phyloP scores from a whole-genome alignment of 2,797 vertebrate species.

The Cercopithecus mitis region DNA sequence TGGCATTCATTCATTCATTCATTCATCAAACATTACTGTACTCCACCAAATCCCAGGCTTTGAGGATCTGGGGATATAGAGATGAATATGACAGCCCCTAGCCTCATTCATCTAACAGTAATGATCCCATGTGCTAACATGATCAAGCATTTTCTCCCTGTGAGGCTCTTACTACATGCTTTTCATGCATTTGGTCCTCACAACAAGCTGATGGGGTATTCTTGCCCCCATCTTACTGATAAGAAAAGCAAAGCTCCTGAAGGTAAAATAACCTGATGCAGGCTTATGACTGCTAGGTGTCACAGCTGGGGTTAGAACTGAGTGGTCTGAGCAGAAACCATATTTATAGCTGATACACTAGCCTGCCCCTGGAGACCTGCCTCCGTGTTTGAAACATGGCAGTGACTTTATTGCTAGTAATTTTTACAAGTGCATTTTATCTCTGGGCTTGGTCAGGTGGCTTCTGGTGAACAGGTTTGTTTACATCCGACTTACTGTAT shows the following conservation, averaged over 20 bases:
- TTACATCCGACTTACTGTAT: not conserved
- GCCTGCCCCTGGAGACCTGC: not conserved
- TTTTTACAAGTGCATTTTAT: constrained; percentile 1
- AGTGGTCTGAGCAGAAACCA: not conserved
- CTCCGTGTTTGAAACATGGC: not conserved
- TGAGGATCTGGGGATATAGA: not conserved
- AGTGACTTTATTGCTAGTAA: not conserved
- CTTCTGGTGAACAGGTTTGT: not conserved
- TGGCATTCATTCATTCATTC: not conserved
- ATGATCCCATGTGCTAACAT: not conserved
- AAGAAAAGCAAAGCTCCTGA: not conserved
- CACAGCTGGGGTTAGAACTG: not conserved
- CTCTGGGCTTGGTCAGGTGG: constrained; percentile 7
- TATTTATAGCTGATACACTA: not conserved
- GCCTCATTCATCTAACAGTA: not conserved
- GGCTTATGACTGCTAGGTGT: not conserved
- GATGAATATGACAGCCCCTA: not conserved
- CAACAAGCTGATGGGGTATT: not conserved
- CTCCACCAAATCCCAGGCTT: not conserved
- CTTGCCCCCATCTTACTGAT: not conserved
- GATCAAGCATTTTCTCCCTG: not conserved
- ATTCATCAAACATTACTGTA: not conserved
- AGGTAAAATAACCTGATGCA: not conserved
- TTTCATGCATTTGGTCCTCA: not conserved
- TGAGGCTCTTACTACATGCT: not conserved